Conservation (phyloP, 2,888 invertebrate species). For the Hylaea fasciaria region DNA sequence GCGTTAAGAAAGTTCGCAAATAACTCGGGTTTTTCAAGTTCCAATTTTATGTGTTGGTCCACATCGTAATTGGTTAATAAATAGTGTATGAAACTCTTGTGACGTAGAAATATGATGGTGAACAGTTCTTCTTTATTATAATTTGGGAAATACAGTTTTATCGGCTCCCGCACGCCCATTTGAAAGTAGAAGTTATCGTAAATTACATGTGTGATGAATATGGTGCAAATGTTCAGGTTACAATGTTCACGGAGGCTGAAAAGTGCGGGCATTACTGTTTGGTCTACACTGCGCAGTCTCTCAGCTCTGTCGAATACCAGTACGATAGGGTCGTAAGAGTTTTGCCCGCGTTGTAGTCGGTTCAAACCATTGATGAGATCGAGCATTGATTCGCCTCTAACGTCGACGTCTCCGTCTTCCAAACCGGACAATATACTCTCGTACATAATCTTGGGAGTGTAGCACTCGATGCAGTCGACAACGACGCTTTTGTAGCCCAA, state of each 20-base stretch:
- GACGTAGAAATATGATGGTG: slow-evolving; percentile 74
- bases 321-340: slow-evolving; percentile 79
- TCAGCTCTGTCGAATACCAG: slow-evolving; percentile 93
- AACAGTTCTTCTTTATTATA: slow-evolving; percentile 90
- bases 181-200: slow-evolving; percentile 92
- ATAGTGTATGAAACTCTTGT: slow-evolving; percentile 65
- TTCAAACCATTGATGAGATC: slow-evolving; percentile 86
- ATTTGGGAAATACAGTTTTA: slow-evolving; percentile 91
- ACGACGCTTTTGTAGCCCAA: slow-evolving; percentile 86
- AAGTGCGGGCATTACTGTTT: slow-evolving; percentile 89
- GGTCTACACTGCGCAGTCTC: slow-evolving; percentile 89
- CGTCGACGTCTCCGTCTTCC: slow-evolving; percentile 65
- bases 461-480: slow-evolving; percentile 93
- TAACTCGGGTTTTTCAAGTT: slow-evolving; percentile 81
- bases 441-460: slow-evolving; percentile 89
- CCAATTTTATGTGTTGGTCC: slow-evolving; percentile 56
- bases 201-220: slow-evolving; percentile 91
- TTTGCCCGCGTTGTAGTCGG: slow-evolving; percentile 54
- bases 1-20: slow-evolving; percentile 92
- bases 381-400: slow-evolving; percentile 88
- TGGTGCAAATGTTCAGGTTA: slow-evolving; percentile 88
- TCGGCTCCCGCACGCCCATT: slow-evolving; percentile 88
- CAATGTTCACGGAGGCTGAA: slow-evolving; percentile 90
- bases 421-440: slow-evolving; percentile 89
- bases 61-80: slow-evolving; percentile 60